Evolutionary conservation across 2,888 invertebrate genomes (phyloP), one percentile per base, ranked within the genome.

Genomic region (Drosophila koepferae): DNA sequence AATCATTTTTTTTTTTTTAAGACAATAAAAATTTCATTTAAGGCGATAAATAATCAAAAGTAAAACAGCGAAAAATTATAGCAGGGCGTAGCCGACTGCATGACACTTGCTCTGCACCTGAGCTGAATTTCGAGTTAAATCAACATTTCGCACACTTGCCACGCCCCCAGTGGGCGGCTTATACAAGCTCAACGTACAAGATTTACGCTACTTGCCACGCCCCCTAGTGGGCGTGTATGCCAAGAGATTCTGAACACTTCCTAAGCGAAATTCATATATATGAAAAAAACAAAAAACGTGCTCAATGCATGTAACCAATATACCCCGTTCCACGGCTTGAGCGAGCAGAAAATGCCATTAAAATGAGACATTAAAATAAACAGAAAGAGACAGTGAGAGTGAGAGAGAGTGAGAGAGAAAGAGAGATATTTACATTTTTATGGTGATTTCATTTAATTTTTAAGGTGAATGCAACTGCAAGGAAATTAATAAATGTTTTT

Each of bases 401-500:
- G 44, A 20, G 20, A 12, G 12, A 14, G 20, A 20, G 20, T 6
- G 20, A 14, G 44, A 20, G 44, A 5, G 20, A 44, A 12, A 34
- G 34, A 36, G n/a, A 3, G 31, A 34, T 51, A 36, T 36, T 51
- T 51, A 51, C 51, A 51, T 51, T 51, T 36, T 51, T 36, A 51
- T 36, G 51, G 20, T 8, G 34, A 18, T 14, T 36, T 51, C 34
- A 34, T 51, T 23, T 51, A n/a, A 7, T 12, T 51, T 51, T 51
- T 12, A 34, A 34, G 18, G 31, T 34, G 18, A 51, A 6, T 34
- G 18, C 49, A 34, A 31, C 9, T 34, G 31, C 10, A 12, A 18
- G 1, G 18, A 14, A 34, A 51, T 51, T 18, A 34, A 36, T 14
- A 51, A 51, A 28, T n/a, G 9, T 31, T n/a, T 7, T 28, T 48